A percentile compares a stretch with the other conserved stretches of the same genome.
phyloP scores from a whole-genome alignment of 1,140 invertebrate species.

The Melipona quadrifasciata region DNA sequence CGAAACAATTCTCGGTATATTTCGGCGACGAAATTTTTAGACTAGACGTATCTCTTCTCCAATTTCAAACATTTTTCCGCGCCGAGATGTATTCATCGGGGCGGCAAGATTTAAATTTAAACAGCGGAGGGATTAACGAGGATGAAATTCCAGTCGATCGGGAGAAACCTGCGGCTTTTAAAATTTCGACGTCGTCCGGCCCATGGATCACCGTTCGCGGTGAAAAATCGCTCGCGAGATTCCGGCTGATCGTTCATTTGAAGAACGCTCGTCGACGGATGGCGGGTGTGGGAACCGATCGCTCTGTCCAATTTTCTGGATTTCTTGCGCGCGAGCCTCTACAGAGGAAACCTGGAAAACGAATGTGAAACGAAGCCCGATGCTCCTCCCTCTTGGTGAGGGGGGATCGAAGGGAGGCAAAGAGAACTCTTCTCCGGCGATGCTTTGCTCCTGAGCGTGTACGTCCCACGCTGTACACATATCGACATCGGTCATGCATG shows the following conservation, averaged over 20 bases:
- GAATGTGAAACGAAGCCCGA: slow-evolving; percentile 55
- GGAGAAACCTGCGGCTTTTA: slow-evolving; percentile 6
- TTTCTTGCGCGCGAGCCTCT: slow-evolving; percentile 68
- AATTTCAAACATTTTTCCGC: neutral
- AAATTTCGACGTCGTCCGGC: slow-evolving; percentile 48
- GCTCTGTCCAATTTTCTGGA: slow-evolving; percentile 71
- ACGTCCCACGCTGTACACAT: slow-evolving; percentile 71
- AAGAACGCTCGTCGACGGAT: slow-evolving; percentile 52
- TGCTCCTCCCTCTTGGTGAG: too few relatives aligned
- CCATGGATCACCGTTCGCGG: slow-evolving; percentile 19
- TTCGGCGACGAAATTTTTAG: neutral
- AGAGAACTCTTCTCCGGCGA: slow-evolving; percentile 62
- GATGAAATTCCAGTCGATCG: neutral
- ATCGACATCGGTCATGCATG: slow-evolving; percentile 80
- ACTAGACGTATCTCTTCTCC: neutral
- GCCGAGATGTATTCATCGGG: neutral
- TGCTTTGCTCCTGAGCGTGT: slow-evolving; percentile 63
- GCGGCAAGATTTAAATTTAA: neutral
- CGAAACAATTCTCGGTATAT: neutral
- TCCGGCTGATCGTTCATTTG: slow-evolving; percentile 69
- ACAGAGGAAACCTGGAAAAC: slow-evolving; percentile 49
- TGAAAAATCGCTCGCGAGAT: slow-evolving; percentile 57
- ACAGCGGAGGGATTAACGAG: neutral
- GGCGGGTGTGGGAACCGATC: slow-evolving; percentile 56
- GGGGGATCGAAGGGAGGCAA: slow-evolving; percentile 7